Percentiles rank a stretch among this genome's conserved stretches.
These are phyloP conservation scores for Andrena flavipes DNA, from an alignment of 2,888 invertebrate genomes.

Conservation along the genomic window DNA sequence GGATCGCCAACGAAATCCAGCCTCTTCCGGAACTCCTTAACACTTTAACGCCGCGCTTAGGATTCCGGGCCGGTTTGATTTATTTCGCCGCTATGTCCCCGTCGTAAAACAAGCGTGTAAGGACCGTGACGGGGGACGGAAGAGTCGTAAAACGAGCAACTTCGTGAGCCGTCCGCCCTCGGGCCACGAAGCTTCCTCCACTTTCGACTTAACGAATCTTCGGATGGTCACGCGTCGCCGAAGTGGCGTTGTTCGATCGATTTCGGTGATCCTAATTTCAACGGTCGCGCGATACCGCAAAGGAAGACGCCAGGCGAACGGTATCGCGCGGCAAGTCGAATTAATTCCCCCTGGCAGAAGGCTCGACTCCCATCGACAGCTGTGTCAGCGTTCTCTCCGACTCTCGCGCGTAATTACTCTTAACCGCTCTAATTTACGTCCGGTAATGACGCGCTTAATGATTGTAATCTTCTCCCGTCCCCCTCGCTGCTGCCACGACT, in stretches of 20 bases:
- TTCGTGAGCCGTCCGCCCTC: conserved; percentile 13
- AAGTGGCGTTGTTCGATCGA: not conserved
- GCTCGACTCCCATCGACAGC: conserved; percentile 52
- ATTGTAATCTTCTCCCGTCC: conserved; percentile 49
- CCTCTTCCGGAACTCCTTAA: conserved; percentile 72
- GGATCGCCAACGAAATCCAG: conserved; percentile 56
- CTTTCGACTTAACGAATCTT: not conserved
- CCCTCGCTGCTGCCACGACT: not conserved
- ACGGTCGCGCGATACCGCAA: not conserved
- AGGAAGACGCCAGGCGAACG: not conserved
- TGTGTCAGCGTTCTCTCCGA: conserved; percentile 38
- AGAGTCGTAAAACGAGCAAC: conserved; percentile 54
- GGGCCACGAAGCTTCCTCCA: no score
- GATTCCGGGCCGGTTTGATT: conserved; percentile 68
- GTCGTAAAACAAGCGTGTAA: conserved; percentile 58
- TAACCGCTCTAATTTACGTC: conserved; percentile 58
- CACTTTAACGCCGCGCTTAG: conserved; percentile 69
- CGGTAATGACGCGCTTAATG: conserved; percentile 57
- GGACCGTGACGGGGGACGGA: conserved; percentile 37
- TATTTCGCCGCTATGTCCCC: conserved; percentile 52
- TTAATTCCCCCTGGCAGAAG: conserved; percentile 44
- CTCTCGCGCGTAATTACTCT: conserved; percentile 51
- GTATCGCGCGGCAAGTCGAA: conserved; percentile 32
- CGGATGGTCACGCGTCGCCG: not conserved
- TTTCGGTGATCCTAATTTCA: not conserved